Conservation (phyloP, 2,888 invertebrate genomes). For the Graphium colonna region DNA sequence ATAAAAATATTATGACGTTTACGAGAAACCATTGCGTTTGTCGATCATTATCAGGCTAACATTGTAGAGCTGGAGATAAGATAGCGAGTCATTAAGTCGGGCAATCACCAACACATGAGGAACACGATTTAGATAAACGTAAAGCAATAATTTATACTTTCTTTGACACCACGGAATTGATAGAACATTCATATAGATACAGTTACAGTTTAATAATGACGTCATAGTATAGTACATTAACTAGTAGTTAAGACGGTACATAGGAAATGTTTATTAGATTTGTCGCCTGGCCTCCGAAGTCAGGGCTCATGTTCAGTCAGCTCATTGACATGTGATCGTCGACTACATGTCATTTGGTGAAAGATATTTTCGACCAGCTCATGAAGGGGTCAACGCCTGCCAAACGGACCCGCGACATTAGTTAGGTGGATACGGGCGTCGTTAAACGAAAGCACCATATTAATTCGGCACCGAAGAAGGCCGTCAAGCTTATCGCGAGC, state of each 20-base stretch:
- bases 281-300: too few relatives aligned
- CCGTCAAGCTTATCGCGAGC: constrained; percentile 11
- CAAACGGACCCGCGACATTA: constrained; percentile 8
- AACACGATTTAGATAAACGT: background rate
- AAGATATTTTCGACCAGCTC: background rate
- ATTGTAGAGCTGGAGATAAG: background rate
- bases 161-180: background rate
- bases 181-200: background rate
- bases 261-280: too few relatives aligned
- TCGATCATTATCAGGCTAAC: background rate
- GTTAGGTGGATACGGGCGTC: constrained; percentile 10
- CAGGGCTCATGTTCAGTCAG: too few relatives aligned
- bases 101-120: background rate
- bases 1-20: background rate
- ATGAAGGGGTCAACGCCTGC: constrained; percentile 15
- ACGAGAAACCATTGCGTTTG: background rate
- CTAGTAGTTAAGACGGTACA: too few relatives aligned
- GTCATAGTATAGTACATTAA: too few relatives aligned
- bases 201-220: too few relatives aligned
- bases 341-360: background rate
- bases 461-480: constrained; percentile 10
- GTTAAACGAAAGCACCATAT: constrained; percentile 19
- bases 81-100: background rate
- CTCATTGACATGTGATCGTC: background rate
- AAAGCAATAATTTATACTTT: background rate